phyloP scores from a whole-genome alignment of 2,797 vertebrate species.

The Pogonophryne albipinna region DNA sequence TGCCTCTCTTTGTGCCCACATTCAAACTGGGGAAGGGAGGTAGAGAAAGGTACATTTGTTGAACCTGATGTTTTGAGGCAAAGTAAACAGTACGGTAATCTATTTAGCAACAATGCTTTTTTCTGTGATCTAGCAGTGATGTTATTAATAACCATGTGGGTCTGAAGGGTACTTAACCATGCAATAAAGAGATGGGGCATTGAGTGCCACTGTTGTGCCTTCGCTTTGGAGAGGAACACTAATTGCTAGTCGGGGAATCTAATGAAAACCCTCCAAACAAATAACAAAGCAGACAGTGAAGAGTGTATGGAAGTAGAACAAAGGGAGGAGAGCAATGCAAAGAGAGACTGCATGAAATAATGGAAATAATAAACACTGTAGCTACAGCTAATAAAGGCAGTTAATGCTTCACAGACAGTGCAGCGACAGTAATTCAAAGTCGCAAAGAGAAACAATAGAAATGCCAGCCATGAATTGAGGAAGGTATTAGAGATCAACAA shows the following conservation, averaged over 20 bases:
- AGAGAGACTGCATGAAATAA: constrained; percentile 61
- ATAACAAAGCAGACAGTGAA: constrained; percentile 77
- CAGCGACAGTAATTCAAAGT: constrained; percentile 59
- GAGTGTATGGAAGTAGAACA: constrained; percentile 67
- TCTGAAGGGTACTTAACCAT: constrained; percentile 84
- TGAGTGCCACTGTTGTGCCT: constrained; percentile 78
- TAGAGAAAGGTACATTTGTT: constrained; percentile 70
- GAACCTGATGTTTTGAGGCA: constrained; percentile 77
- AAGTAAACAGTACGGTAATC: constrained; percentile 76
- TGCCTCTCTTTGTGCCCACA: constrained; percentile 77
- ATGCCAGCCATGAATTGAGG: constrained; percentile 22
- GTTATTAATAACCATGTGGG: constrained; percentile 83
- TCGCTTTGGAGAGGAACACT: constrained; percentile 78
- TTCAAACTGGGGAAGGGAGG: constrained; percentile 64
- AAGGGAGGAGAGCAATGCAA: constrained; percentile 60
- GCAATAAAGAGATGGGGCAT: constrained; percentile 81
- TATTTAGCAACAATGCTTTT: constrained; percentile 69
- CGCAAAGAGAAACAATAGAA: constrained; percentile 49
- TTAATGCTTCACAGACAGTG: constrained; percentile 46
- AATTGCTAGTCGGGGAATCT: constrained; percentile 80
- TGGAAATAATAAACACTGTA: constrained; percentile 59
- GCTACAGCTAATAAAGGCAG: constrained; percentile 57
- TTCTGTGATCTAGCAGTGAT: constrained; percentile 75
- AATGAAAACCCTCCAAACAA: constrained; percentile 83
- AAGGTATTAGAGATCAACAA: constrained; percentile 55